phyloP scores from a whole-genome alignment of 2,113 vertebrate species.

The Pelvicachromis taeniatus region DNA sequence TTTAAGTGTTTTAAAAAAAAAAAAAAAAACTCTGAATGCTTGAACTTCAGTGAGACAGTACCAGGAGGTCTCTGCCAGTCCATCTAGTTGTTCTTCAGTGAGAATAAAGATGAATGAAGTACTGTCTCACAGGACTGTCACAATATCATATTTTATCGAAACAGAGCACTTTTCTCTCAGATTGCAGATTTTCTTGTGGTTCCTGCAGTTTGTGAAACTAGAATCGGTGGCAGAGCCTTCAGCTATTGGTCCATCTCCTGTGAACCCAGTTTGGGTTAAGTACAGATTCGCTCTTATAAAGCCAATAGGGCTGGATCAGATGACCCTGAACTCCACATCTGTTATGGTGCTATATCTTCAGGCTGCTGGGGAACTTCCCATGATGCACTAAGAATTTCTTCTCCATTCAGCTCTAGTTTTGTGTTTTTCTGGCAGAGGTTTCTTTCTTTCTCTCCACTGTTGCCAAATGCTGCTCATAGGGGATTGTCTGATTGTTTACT shows the following conservation, averaged over 20 bases:
- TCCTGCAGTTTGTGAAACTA: neutral
- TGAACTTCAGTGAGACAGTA: neutral
- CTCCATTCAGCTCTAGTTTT: neutral
- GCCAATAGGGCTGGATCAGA: neutral
- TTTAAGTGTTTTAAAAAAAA: neutral
- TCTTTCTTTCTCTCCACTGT: neutral
- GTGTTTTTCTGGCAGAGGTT: neutral
- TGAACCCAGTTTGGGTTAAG: neutral
- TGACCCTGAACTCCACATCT: neutral
- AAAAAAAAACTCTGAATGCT: neutral
- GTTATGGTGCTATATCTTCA: neutral
- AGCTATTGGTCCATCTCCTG: neutral
- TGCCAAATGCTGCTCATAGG: neutral
- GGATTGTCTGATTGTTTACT: fast-evolving
- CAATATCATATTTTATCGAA: neutral
- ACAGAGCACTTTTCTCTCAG: neutral
- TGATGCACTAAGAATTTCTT: neutral
- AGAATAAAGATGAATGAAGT: neutral
- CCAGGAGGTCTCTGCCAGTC: neutral
- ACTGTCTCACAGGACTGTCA: too few species aligned
- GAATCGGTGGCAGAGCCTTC: neutral
- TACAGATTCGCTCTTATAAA: neutral
- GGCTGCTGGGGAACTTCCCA: neutral
- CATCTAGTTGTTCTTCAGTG: neutral
- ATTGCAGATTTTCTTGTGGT: neutral